Evolutionary conservation across 2,797 vertebrate species (phyloP), one percentile per base, ranked within the genome.

Genomic region (Coregonus sp.): DNA sequence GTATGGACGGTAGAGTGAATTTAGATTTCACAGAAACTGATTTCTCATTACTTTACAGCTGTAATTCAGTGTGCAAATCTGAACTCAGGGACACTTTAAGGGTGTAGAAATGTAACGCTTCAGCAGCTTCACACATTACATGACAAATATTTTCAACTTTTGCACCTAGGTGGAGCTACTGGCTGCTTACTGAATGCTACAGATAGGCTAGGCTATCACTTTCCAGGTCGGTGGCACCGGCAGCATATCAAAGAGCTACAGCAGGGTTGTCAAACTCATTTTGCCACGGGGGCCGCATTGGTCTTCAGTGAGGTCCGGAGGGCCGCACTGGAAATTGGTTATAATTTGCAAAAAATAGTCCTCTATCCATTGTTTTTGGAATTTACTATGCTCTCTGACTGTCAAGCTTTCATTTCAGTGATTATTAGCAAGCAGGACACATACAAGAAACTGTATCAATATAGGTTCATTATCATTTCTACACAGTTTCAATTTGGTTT

Each of bases 191-290:
- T 33, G 31, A 67, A 35, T 73, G 63, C 20, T 15, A 14, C 7
- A n/a, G 3, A 33, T 63, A 15, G 40, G 9, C 40, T 47, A 47
- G 40, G 0, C 52, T 54, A 54, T 79, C 50, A 31, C 1, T 33
- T 74, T 54, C 74, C 61, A 33, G 40, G 74, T 74, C 59, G 65
- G 37, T 59, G 20, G 35, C 5, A 76, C 47, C 52, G 15, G 35
- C 2, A 75, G 35, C 14, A 14, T 63, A 54, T 69, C 65, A 33
- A 59, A 73, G 51, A 59, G 54, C 67, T 47, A 47, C 9, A 47
- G 9, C 11, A 47, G 40, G 40, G 40, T 9, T 2, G 40, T 47
- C 40, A 12, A 47, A 47, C 11, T 11, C 0, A 47, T 12, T 47
- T 47, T 11, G 9, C 40, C 40, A 9, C 9, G 40, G 40, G 40